These are phyloP conservation scores for Drosophila sulfurigaster DNA, from an alignment of 1,140 invertebrate genomes.

Conservation along the genomic window DNA sequence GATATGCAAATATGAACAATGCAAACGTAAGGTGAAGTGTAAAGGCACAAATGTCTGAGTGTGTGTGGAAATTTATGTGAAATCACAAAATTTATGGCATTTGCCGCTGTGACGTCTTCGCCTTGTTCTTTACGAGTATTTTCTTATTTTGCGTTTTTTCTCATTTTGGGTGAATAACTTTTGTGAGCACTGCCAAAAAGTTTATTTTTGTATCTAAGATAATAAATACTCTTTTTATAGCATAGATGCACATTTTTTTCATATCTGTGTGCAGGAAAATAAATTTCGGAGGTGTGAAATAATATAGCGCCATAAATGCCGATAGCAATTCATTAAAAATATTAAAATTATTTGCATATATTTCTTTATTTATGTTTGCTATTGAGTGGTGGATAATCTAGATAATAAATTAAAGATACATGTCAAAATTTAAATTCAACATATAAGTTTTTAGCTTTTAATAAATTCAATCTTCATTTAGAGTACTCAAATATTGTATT, in stretches of 20 bases:
- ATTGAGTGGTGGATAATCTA: no score
- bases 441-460: no score
- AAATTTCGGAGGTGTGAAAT: no score
- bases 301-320: no score
- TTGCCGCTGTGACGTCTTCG: conserved; percentile 43
- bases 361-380: no score
- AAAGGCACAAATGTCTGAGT: neutral
- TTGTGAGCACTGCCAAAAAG: conserved; percentile 59
- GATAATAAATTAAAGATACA: no score
- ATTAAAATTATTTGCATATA: no score
- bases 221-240: conserved; percentile 17
- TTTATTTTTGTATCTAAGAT: conserved; percentile 44
- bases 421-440: no score
- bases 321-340: no score
- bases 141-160: conserved; percentile 7
- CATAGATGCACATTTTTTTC: neutral
- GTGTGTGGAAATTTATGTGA: conserved; percentile 65
- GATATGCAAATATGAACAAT: conserved; percentile 80
- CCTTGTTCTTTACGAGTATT: conserved; percentile 6
- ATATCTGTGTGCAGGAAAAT: neutral
- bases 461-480: no score
- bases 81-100: conserved; percentile 79
- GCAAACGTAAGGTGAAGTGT: conserved; percentile 21
- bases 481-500: no score
- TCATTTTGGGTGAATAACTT: conserved; percentile 41